Base-by-base conservation (phyloP, 2,113 vertebrate species). In the Stegastes partitus region DNA sequence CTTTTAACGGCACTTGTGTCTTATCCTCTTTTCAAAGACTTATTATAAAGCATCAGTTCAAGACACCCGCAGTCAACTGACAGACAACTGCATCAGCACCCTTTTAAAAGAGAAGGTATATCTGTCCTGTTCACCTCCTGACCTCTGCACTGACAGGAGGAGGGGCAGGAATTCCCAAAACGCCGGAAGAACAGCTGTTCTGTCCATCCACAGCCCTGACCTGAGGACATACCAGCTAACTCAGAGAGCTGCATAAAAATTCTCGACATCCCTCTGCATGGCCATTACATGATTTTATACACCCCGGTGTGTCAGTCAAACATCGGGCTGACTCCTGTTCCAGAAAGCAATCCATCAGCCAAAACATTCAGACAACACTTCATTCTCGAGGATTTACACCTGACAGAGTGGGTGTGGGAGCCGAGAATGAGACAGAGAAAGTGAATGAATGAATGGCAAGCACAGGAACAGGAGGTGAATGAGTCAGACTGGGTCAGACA, bases 101-200 rank as follows among this genome's bases (percentile, higher is more conserved):
- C 21, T 51, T 31, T 31, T 59, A 49, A 64, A 72, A 66, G 19
- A 59, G 18, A 73, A n/a, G 23, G 15, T 21, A 22, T 57, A 16
- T 18, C 42, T 49, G 62, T 68, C 68, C 61, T 16, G n/a, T 74
- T 85, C 11, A 81, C 23, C 76, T 79, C 44, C 57, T 9, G 45
- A 76, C 79, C 67, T 65, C 57, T 50, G 3, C 70, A 47, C 8
- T 74, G 72, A 72, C 75, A 84, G 10, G 31, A 23, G 68, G 64
- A 63, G 74, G 66, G 25, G 39, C 25, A 55, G 72, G 67, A 83
- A 90, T 92, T 89, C 67, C 63, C 77, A 71, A 86, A 78, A 83
- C 28, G 51, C 82, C 18, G 19, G 74, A 81, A 65, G 70, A 89
- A 86, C 92, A 93, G 92, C 89, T 93, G 93, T 88, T 91, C 39